Conservation (phyloP, 2,113 vertebrate species). For the Calyptommatus sinebrachiatus region DNA sequence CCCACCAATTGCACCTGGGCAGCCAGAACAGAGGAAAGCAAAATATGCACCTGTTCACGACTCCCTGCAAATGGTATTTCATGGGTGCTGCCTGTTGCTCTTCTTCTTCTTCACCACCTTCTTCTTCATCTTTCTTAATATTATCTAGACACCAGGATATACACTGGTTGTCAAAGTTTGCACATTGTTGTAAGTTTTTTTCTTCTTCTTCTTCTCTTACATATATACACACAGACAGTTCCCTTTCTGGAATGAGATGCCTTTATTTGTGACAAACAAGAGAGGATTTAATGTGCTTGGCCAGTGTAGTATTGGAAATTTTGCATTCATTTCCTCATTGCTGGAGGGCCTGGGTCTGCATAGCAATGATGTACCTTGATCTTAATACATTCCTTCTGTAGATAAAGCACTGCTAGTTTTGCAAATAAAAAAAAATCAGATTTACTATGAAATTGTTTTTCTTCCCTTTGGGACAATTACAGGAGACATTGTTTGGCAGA, state of each 20-base stretch:
- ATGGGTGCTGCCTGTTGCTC: no score
- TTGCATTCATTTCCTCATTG: conserved; percentile 59
- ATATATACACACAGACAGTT: no score
- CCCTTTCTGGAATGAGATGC: conserved; percentile 33
- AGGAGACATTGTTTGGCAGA: no score
- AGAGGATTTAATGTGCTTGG: conserved; percentile 30
- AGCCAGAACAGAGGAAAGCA: no score
- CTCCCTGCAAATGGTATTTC: no score
- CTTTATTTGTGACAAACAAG: not conserved
- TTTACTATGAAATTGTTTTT: conserved; percentile 3
- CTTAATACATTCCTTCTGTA: conserved; percentile 52
- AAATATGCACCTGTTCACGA: no score
- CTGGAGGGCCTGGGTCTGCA: conserved; percentile 53
- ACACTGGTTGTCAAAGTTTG: not conserved
- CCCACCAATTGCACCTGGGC: no score
- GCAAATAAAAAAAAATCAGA: conserved; percentile 1
- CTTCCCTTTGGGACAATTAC: not conserved
- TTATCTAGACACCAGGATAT: not conserved
- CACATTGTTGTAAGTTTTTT: conserved; percentile 6
- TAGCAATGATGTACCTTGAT: conserved; percentile 52
- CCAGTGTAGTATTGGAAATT: conserved; percentile 34
- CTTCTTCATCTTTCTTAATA: no score
- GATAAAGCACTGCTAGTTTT: conserved; percentile 36
- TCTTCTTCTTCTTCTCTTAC: no score
- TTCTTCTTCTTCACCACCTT: no score